These are phyloP conservation scores for Dendropsophus ebraccatus DNA, from an alignment of 2,113 vertebrate species.

Conservation along the genomic window DNA sequence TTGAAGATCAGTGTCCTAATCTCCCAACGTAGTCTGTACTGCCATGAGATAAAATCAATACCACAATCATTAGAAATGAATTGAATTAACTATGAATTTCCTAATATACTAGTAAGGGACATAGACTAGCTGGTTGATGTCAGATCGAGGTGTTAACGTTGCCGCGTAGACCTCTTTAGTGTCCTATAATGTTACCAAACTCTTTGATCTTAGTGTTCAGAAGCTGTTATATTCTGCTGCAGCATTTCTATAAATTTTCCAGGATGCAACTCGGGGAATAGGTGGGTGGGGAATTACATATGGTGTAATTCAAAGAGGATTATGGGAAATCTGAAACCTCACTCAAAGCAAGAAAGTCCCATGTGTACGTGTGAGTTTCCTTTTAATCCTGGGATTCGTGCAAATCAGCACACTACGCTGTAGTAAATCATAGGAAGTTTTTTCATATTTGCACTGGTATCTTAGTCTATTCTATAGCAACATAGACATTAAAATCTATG, in stretches of 20 bases:
- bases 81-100: too few relatives aligned
- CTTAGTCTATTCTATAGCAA: neutral
- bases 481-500: neutral
- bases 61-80: too few relatives aligned
- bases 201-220: neutral
- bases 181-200: neutral
- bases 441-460: neutral
- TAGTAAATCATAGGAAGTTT: neutral
- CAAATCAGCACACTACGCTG: slow-evolving; percentile 1
- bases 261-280: slow-evolving; percentile 10
- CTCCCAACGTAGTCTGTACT: too few relatives aligned
- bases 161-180: neutral
- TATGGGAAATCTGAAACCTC: slow-evolving; percentile 43
- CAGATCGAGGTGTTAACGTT: too few relatives aligned
- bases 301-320: slow-evolving; percentile 26
- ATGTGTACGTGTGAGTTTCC: neutral
- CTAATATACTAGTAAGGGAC: too few relatives aligned
- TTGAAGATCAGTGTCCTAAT: too few relatives aligned
- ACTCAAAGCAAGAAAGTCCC: neutral
- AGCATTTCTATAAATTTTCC: neutral
- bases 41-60: too few relatives aligned
- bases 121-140: too few relatives aligned
- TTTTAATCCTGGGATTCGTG: neutral
- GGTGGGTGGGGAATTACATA: neutral
- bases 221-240: neutral